Conservation (phyloP, 2,888 invertebrate species). For the Andrena marginata region DNA sequence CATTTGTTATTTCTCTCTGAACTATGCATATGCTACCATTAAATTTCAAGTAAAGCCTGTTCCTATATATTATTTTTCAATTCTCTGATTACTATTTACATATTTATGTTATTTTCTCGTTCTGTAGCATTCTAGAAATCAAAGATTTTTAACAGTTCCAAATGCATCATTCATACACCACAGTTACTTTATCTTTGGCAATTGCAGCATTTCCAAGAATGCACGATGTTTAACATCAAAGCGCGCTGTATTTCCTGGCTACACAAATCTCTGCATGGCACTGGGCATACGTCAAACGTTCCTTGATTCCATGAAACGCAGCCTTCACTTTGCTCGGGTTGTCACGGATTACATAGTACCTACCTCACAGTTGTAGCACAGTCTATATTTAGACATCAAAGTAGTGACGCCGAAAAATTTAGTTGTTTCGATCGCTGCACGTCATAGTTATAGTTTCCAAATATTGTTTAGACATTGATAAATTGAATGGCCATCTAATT, state of each 20-base stretch:
- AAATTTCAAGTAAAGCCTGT: too few relatives aligned
- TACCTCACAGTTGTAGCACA: neutral
- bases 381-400: conserved; percentile 29
- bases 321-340: conserved; percentile 13
- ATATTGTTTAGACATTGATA: neutral
- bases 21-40: too few relatives aligned
- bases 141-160: too few relatives aligned
- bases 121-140: too few relatives aligned
- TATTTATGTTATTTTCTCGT: too few relatives aligned
- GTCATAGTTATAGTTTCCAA: neutral
- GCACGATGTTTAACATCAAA: conserved; percentile 26
- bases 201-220: conserved; percentile 8
- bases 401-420: neutral
- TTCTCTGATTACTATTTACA: too few relatives aligned
- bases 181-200: neutral
- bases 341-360: conserved; percentile 17
- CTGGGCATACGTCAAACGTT: conserved; percentile 16
- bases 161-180: too few relatives aligned
- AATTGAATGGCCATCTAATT: too few relatives aligned
- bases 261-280: conserved; percentile 1
- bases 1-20: too few relatives aligned
- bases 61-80: too few relatives aligned
- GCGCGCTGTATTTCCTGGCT: conserved; percentile 6
- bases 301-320: conserved; percentile 33
- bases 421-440: neutral